A percentile compares a stretch with the other conserved stretches of the same genome.
phyloP scores from a whole-genome alignment of 1,140 invertebrate species.

The Drosophila nannoptera region DNA sequence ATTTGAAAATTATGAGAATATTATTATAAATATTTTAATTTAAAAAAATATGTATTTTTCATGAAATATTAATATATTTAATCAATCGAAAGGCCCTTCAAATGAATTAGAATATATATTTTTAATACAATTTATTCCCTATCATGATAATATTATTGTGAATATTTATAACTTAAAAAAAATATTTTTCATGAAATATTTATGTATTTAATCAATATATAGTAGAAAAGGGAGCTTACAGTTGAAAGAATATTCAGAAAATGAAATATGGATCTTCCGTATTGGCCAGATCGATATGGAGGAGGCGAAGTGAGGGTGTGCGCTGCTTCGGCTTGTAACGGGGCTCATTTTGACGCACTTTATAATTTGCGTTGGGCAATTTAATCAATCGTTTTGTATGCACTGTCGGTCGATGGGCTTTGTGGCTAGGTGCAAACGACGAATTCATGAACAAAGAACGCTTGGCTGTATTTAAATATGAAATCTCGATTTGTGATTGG shows the following conservation, averaged over 20 bases:
- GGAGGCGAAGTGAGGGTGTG: conserved; percentile 5
- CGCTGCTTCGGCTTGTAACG: neutral
- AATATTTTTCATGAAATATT: neutral
- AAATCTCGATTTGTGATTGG: conserved; percentile 20
- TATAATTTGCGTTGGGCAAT: conserved; percentile 21
- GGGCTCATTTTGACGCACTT: neutral
- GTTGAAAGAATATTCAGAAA: too few relatives aligned
- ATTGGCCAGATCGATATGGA: neutral
- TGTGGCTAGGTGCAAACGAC: conserved; percentile 43
- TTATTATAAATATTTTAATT: too few relatives aligned
- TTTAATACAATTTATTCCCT: too few relatives aligned
- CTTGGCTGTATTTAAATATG: conserved; percentile 34
- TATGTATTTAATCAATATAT: neutral
- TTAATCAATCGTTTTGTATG: conserved; percentile 54
- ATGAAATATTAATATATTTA: too few relatives aligned
- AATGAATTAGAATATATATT: too few relatives aligned
- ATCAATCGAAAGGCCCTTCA: too few relatives aligned
- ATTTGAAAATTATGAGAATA: neutral
- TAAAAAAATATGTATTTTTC: too few relatives aligned
- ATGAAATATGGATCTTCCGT: too few relatives aligned
- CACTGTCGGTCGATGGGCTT: conserved; percentile 24
- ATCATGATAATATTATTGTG: too few relatives aligned
- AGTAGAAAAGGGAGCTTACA: neutral
- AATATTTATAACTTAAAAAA: neutral
- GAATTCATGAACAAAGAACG: conserved; percentile 55